Evolutionary conservation across 2,113 vertebrate genomes (phyloP), one percentile per base, ranked within the genome.

Genomic region (Eclectus roratus): DNA sequence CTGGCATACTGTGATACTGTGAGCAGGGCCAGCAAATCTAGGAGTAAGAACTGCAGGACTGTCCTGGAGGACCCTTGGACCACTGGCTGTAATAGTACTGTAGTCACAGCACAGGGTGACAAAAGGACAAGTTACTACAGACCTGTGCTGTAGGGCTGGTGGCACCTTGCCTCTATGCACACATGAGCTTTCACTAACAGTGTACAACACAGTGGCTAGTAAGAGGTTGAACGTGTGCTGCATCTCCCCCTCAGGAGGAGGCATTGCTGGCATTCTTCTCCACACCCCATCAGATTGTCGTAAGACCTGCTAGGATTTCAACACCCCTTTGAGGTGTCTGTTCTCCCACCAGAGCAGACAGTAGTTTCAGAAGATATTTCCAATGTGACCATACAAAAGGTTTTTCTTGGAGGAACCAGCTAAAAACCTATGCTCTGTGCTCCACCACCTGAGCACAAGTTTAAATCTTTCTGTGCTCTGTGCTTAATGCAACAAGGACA

Each of bases 101-200:
- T 47, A 11, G 18, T 46, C 23, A 50, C 46, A 84, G 19, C 49
- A 33, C 9, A 21, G 31, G 8, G 21, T n/a, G 53, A 68, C 46
- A 64, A 74, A 78, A 78, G 50, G 55, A 94, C 49, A 58, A 80
- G 77, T 9, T 46, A 82, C n/a, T 12, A 19, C 4, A 7, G 20
- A 12, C 16, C 79, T 1, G 2, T 4, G 13, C 3, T 1, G 0
- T 1, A 3, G 31, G 41, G 50, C 65, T 46, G 50, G 60, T 43
- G 73, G 50, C 69, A 81, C 27, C 9, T 1, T 1, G 1, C 1
- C 1, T 3, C 55, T 20, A 14, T 2, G 9, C 5, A 0, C 0
- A 4, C 16, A 21, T 8, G 23, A 86, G 50, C 29, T 84, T 74
- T 50, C 47, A 70, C 13, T 3, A 50, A 19, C 15, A 14, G 28